Base-by-base conservation (phyloP, 2,797 vertebrate species). In the Geotrypetes seraphini region DNA sequence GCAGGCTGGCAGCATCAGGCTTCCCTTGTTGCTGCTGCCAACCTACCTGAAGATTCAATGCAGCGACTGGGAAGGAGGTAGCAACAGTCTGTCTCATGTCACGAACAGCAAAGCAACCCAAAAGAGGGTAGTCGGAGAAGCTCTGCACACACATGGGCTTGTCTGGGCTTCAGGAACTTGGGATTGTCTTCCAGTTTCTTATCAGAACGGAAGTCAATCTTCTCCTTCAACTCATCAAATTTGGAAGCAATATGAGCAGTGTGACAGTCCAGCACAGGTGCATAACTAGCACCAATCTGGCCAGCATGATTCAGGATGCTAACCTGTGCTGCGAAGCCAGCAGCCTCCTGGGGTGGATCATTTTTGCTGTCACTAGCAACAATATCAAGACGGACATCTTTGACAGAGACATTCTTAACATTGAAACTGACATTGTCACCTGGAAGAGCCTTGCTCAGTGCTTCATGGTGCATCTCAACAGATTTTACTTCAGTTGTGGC, bases 81-180 rank as follows among this genome's bases (percentile, higher is more conserved):
- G 90, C 89, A 43, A 93, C 90, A 0, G 89, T 94, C 81, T 95
- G 90, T 33, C 89, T 88, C 90, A 96, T 96, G 73, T 95, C 89
- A 23, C 89, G 86, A 22, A 95, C 91, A 0, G 91, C 92, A 50
- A 95, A 96, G 28, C 89, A 84, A 43, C 90, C 92, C 3, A 94
- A 82, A 23, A 91, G 91, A 36, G 91, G 90, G 47, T 92, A 94
- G 48, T 94, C 90, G 1, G 90, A 95, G 73, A 96, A 95, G 78
- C 90, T 94, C 72, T 96, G 89, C 19, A 95, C 89, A 79, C 91
- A 96, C 92, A 92, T 92, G 16, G 90, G 90, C 25, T 95, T 95
- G 50, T 91, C 89, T 2, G 90, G 90, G 45, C 33, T 94, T 95
- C 34, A 94, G 68, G 62, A 65, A 88, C 30, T 94, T 93, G 6